These are phyloP conservation scores for Dynastes grantii DNA, from an alignment of 2,888 invertebrate species.

Conservation along the genomic window DNA sequence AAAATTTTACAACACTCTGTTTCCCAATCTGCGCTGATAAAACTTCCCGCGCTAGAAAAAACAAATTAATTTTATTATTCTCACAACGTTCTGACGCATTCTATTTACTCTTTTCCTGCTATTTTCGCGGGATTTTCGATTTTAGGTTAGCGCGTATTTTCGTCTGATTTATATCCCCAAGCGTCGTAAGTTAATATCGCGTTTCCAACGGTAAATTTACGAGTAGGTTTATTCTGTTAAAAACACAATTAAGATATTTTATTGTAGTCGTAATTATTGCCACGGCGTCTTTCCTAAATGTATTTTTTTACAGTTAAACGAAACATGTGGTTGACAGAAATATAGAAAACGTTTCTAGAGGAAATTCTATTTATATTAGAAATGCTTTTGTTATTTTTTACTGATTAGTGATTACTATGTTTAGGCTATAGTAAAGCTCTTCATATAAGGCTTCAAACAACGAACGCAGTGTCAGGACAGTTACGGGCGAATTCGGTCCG, in stretches of 20 bases:
- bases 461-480: conserved; percentile 8
- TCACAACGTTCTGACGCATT: conserved; percentile 17
- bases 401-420: neutral
- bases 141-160: neutral
- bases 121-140: conserved; percentile 6
- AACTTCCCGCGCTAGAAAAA: conserved; percentile 15
- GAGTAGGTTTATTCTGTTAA: too few relatives aligned
- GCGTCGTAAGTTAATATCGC: neutral
- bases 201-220: too few relatives aligned
- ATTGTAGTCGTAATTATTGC: too few relatives aligned
- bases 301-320: too few relatives aligned
- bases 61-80: conserved; percentile 31
- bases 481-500: neutral
- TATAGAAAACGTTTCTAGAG: too few relatives aligned
- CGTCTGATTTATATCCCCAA: conserved; percentile 18
- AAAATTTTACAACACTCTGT: neutral
- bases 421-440: conserved; percentile 1
- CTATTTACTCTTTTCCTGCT: conserved; percentile 10
- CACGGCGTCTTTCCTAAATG: too few relatives aligned
- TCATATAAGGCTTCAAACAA: conserved; percentile 13
- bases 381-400: neutral
- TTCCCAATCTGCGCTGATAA: conserved; percentile 15
- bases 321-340: too few relatives aligned
- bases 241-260: too few relatives aligned
- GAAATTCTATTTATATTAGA: neutral